A percentile compares a stretch with the other conserved stretches of the same genome.
phyloP scores from a whole-genome alignment of 2,113 vertebrate genomes.

The Ramphastos sulfuratus region DNA sequence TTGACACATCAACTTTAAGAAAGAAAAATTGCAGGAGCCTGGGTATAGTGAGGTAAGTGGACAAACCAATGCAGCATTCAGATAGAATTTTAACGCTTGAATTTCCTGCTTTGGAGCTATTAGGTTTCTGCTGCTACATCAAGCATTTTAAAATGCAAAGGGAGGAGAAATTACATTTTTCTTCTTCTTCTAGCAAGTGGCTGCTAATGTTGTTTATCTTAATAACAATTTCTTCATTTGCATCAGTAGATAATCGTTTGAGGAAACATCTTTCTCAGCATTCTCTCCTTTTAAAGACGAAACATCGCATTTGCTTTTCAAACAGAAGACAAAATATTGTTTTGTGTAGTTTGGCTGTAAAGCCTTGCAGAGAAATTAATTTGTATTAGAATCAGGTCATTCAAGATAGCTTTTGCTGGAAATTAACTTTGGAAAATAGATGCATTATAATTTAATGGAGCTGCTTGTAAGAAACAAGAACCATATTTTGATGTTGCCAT shows the following conservation, averaged over 20 bases:
- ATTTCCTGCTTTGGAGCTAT: neutral
- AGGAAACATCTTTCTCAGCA: neutral
- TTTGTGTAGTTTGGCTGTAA: neutral
- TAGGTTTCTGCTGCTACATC: neutral
- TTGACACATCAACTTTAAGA: conserved; percentile 15
- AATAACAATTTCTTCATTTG: neutral
- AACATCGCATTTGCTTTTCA: neutral
- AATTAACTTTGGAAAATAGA: neutral
- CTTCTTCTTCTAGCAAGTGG: neutral
- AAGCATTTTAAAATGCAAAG: conserved; percentile 5
- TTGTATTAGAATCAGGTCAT: neutral
- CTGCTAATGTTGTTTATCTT: neutral
- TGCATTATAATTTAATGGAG: neutral
- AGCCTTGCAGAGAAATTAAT: neutral
- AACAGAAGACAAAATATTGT: neutral
- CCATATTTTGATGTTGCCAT: neutral
- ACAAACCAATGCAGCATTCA: neutral
- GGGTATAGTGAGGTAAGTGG: neutral
- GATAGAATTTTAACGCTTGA: neutral
- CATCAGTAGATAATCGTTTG: neutral
- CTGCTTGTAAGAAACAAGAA: neutral
- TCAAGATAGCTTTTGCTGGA: neutral
- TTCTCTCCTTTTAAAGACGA: neutral
- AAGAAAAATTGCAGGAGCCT: neutral
- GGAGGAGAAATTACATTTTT: neutral